Percentiles rank a stretch among this genome's conserved stretches.
phyloP scores from a whole-genome alignment of 1,140 invertebrate species.

The Trichonephila clavata region DNA sequence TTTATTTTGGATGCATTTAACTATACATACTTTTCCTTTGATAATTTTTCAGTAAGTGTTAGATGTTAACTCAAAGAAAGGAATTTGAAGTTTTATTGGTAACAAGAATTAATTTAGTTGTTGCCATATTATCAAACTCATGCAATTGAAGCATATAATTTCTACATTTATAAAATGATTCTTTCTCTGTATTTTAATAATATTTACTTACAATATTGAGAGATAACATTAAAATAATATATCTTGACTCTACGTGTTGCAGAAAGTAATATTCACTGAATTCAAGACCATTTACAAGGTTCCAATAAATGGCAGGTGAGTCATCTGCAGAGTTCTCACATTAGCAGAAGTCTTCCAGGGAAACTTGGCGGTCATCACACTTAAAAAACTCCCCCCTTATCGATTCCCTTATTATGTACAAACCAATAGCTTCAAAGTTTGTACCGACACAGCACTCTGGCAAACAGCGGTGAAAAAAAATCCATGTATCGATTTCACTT shows the following conservation, averaged over 20 bases:
- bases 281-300: neutral
- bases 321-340: neutral
- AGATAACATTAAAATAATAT: neutral
- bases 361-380: neutral
- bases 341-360: neutral
- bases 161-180: too few relatives aligned
- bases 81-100: too few relatives aligned
- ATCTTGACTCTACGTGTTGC: neutral
- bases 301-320: neutral
- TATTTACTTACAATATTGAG: neutral
- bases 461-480: neutral
- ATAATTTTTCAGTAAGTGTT: too few relatives aligned
- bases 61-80: too few relatives aligned
- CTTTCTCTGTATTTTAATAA: too few relatives aligned
- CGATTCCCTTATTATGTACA: conserved; percentile 30
- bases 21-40: too few relatives aligned
- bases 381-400: neutral
- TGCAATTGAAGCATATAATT: too few relatives aligned
- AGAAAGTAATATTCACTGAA: neutral
- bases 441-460: too few relatives aligned
- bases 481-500: conserved; percentile 13
- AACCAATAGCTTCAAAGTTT: conserved; percentile 22
- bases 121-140: too few relatives aligned
- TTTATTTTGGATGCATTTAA: too few relatives aligned
- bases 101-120: too few relatives aligned